Evolutionary conservation across 2,797 vertebrate species (phyloP), one percentile per base, ranked within the genome.

Genomic region (Rousettus madagascariensis): DNA sequence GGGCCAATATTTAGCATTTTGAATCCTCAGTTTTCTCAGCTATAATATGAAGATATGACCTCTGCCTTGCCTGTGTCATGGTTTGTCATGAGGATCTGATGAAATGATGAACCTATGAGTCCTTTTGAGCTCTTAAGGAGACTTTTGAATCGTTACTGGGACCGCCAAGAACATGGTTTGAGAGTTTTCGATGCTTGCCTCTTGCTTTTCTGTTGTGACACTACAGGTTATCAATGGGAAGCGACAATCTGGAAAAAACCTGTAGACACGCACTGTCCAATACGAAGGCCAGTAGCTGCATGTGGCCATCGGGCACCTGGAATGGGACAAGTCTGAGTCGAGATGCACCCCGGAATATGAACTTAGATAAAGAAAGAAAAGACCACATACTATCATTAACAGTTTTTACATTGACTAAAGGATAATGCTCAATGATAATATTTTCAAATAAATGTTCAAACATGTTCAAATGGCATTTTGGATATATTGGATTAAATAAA

Each of bases 181-280:
- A 36, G 16, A 28, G n/a, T 72, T 90, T 71, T n/a, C 59, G 20
- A 7, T 0, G 7, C 3, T 8, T 1, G 15, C 13, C 17, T 36
- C 66, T 89, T 17, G 8, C 30, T 41, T 4, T 12, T 12, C 84
- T 0, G 3, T 59, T 24, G 33, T 19, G 51, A 28, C 2, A 11
- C 71, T 57, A 5, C 33, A 43, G 51, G 55, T 59, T 41, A 41
- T 41, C 22, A 51, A 2, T 15, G 33, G 19, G 17, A 41, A 49
- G 19, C 80, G 43, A 77, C 83, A 30, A 90, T 28, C 41, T 28
- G 49, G 65, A 55, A 53, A 49, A 63, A 66, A 2, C 36, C 36
- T 33, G 3, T 3, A 28, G 55, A 43, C 1, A 9, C 4, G 3
- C 1, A 3, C 0, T 68, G 55, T 57, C 43, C 13, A 15, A 2